Base-by-base conservation (phyloP, 2,888 invertebrate genomes). In the Pterostichus madidus region DNA sequence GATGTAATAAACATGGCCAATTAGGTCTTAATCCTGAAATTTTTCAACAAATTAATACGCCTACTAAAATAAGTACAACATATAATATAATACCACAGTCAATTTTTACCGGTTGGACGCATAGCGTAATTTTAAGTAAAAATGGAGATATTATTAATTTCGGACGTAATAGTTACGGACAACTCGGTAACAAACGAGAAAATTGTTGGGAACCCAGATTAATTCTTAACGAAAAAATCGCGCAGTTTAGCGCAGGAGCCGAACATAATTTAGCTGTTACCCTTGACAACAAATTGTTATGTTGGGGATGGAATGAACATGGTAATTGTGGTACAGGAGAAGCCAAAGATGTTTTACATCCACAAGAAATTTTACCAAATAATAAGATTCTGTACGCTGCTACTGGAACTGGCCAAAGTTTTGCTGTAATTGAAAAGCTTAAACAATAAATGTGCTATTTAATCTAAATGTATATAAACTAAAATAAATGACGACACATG, bases 281-380 rank as follows among this genome's bases (percentile, higher is more conserved):
- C 86, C 92, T 91, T 84, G 92, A 93, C 83, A 94, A 94, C 44
- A 91, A 92, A 73, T 88, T 96, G 5, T 94, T 93, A 87, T 93
- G 94, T 17, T 97, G 97, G 96, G 97, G 97, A 0, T 97, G 97
- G 97, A 97, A 97, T 89, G 97, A 97, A 87, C 97, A 97, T 90
- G 95, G 95, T 52, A 96, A 95, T 88, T 96, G 96, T 86, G 97
- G 96, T 79, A 94, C 93, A 85, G 93, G 93, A 79, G 89, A 89
- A 84, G 89, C 88, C 35, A 87, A 89, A 76, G 89, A 93, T 86
- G 89, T 92, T 49, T 85, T 88, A 68, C 86, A 87, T 84, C 92
- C 92, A 10, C 89, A 88, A 52, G 87, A 88, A 85, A 89, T 93
- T 84, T 86, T 89, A 84, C 84, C 84, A 76, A 78, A 79, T 5